Base-by-base conservation (phyloP, 2,797 vertebrate genomes). In the Clarias laeviceps region DNA sequence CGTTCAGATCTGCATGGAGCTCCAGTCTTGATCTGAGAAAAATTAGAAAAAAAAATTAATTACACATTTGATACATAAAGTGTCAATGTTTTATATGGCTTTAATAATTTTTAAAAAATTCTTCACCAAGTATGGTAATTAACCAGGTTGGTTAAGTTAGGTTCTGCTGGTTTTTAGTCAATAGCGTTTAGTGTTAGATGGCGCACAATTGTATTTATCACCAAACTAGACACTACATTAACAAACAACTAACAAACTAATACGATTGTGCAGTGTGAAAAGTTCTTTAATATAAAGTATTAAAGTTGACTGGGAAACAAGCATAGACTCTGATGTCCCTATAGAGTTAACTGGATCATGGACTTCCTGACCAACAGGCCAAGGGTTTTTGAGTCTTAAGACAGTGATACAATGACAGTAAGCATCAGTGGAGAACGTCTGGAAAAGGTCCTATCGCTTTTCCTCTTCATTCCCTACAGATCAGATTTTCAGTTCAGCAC, bases 1-100 rank as follows among this genome's bases (percentile, higher is more conserved):
- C 97, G 94, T 93, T 98, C 97, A 73, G 97, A 98, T 91, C 97
- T 96, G 93, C 97, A 98, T 2, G 97, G 97, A 78, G 97, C 97
- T 1, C 97, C 97, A 0, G 97, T 98, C 93, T 98, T 98, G 90
- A 98, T 98, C 97, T 98, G 94, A 85, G 79, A 82, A 90, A 54
- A 45, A 29, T 59, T 0, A 12, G 3, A 2, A n/a, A 6, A 57
- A 24, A n/a, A n/a, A n/a, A n/a, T n/a, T n/a, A n/a, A n/a, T n/a
- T 50, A 50, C 4, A 80, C 27, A 50, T 7, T 18, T 61, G 6
- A 78, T 34, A 59, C 24, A 57, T 54, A 15, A 27, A 34, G 20
- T 20, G 1, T 29, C 18, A 29, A 1, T 9, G 5, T 57, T 54
- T 57, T 57, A 57, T 20, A 57, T 22, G 8, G 7, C 8, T 76